phyloP scores from a whole-genome alignment of 2,113 vertebrate genomes.

The Petrocephalus zakoni region DNA sequence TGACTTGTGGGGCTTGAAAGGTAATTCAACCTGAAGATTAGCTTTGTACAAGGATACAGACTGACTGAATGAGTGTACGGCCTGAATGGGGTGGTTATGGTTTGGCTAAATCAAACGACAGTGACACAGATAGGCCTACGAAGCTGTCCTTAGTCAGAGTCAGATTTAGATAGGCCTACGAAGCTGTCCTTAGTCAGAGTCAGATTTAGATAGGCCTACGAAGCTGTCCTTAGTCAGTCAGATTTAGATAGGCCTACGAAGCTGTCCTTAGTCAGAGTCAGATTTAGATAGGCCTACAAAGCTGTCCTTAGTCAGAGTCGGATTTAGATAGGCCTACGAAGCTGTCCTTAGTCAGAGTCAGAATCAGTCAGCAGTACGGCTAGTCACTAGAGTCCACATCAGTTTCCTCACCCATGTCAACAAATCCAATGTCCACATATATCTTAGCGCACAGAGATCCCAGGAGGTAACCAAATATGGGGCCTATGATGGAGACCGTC shows the following conservation, averaged over 20 bases:
- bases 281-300: neutral
- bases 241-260: neutral
- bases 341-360: neutral
- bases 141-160: neutral
- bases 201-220: too few species aligned
- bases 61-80: neutral
- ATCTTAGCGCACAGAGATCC: slow-evolving; percentile 64
- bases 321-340: neutral
- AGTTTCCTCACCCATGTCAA: slow-evolving; percentile 56
- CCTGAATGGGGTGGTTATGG: neutral
- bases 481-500: slow-evolving; percentile 62
- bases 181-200: neutral
- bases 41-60: neutral
- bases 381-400: neutral
- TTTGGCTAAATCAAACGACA: neutral
- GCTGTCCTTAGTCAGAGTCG: neutral
- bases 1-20: neutral
- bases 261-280: neutral
- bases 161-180: neutral
- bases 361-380: neutral
- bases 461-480: slow-evolving; percentile 61
- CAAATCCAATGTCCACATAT: slow-evolving; percentile 68
- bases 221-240: too few species aligned
- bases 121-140: neutral
- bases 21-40: neutral